Percentiles rank a stretch among this genome's conserved stretches.
Evolutionary conservation across 2,797 vertebrate species (phyloP).

Genomic region (Microhierax caerulescens): DNA sequence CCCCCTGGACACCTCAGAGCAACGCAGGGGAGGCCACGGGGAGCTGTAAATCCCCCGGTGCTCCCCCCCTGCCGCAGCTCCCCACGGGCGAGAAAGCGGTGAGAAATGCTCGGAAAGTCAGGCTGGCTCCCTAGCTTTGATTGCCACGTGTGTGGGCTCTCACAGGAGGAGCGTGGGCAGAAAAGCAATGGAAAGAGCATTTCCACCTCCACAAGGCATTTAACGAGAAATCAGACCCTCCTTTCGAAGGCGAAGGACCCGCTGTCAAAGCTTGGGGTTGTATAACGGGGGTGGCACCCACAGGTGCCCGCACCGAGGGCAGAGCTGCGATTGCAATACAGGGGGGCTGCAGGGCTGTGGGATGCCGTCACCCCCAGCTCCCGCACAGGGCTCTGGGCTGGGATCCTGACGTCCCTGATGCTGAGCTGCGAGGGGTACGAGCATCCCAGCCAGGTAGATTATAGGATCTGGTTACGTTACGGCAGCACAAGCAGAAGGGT

Average conservation of each 20-base stretch:
- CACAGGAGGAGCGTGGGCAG: constrained; percentile 50
- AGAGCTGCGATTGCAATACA: accelerated
- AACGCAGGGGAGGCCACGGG: not conserved
- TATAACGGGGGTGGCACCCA: not conserved
- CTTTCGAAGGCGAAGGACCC: not conserved
- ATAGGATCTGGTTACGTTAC: not conserved
- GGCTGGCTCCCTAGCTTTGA: not conserved
- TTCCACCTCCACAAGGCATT: constrained; percentile 34
- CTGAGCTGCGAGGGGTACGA: not conserved
- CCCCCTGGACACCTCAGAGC: not conserved
- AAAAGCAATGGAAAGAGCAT: not conserved
- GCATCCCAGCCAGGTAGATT: not conserved
- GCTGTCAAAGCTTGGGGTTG: not conserved
- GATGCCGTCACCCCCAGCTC: not conserved
- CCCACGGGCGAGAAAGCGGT: not conserved
- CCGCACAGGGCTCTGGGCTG: accelerated
- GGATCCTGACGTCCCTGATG: not conserved
- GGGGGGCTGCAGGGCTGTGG: too few relatives aligned
- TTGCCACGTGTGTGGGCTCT: constrained; percentile 42
- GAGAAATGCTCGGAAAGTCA: not conserved
- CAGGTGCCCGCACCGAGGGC: accelerated
- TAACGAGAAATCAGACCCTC: not conserved
- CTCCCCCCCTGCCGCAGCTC: not conserved
- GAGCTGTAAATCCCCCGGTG: not conserved
- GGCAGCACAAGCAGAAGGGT: not conserved